These are phyloP conservation scores for Zhuqinia jingwanae DNA, from an alignment of 2,888 invertebrate genomes.

Conservation along the genomic window DNA sequence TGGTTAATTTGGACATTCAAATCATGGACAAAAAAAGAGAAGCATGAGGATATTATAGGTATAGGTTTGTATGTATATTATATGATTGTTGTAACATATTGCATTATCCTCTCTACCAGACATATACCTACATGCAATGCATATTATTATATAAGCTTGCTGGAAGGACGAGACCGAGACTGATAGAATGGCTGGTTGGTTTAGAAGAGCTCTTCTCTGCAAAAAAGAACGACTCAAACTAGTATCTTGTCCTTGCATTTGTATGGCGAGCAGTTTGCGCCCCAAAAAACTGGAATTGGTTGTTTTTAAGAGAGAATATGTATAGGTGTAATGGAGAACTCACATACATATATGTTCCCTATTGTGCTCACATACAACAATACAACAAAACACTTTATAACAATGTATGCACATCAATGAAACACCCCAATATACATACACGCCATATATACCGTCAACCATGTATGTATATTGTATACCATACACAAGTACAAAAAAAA, in stretches of 20 bases:
- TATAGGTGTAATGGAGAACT: slow-evolving; percentile 26
- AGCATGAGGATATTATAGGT: neutral
- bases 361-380: too few species aligned
- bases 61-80: neutral
- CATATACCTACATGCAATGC: neutral
- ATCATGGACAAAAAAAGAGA: neutral
- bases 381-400: too few species aligned
- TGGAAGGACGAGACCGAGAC: too few species aligned
- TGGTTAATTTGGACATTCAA: neutral
- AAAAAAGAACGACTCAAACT: neutral
- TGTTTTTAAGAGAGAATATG: slow-evolving; percentile 20
- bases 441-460: too few species aligned
- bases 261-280: slow-evolving; percentile 5
- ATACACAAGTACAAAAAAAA: neutral
- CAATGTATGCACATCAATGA: too few species aligned
- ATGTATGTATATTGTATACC: slow-evolving; percentile 16
- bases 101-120: neutral
- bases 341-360: too few species aligned
- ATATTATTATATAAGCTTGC: too few species aligned
- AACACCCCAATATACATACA: too few species aligned
- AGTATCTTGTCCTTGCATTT: neutral
- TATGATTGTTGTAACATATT: neutral
- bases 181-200: slow-evolving; percentile 33
- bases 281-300: slow-evolving; percentile 59
- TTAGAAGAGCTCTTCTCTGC: too few species aligned